Evolutionary conservation across 2,113 vertebrate genomes (phyloP).

Genomic region (Pampusana beccarii): DNA sequence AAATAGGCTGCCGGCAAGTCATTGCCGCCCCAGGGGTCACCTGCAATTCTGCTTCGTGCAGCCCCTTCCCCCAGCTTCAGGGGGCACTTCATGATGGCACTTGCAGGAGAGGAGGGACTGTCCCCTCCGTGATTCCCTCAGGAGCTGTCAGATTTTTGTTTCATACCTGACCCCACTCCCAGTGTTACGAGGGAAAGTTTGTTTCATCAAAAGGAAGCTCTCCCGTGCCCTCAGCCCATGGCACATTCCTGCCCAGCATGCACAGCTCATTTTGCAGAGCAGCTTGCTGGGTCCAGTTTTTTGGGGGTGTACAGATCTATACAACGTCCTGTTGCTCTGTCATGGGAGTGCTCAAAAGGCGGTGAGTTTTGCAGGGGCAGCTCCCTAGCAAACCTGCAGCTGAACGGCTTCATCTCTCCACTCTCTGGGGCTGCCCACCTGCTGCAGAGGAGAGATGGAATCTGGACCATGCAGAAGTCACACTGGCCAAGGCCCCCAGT

Average conservation of each 20-base stretch:
- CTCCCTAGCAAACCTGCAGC: background rate
- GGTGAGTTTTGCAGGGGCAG: background rate
- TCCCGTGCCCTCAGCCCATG: background rate
- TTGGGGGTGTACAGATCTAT: background rate
- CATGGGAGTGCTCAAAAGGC: background rate
- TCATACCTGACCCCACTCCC: background rate
- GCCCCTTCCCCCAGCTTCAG: rapidly evolving
- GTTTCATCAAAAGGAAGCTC: background rate
- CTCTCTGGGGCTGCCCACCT: background rate
- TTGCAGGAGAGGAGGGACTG: background rate
- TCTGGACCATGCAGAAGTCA: background rate
- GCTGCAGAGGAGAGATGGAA: background rate
- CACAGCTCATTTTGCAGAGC: background rate
- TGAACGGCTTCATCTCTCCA: background rate
- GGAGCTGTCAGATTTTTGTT: background rate
- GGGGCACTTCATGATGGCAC: background rate
- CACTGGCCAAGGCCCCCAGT: background rate
- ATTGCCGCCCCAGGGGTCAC: rapidly evolving
- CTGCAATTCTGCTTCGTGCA: background rate
- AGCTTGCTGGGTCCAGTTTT: background rate
- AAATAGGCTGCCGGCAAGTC: background rate
- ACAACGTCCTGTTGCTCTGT: background rate
- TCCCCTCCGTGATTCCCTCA: background rate
- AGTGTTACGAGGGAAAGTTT: background rate
- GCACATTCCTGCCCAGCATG: rapidly evolving